Conservation (phyloP, 2,113 vertebrate genomes). For the Oplegnathus fasciatus region DNA sequence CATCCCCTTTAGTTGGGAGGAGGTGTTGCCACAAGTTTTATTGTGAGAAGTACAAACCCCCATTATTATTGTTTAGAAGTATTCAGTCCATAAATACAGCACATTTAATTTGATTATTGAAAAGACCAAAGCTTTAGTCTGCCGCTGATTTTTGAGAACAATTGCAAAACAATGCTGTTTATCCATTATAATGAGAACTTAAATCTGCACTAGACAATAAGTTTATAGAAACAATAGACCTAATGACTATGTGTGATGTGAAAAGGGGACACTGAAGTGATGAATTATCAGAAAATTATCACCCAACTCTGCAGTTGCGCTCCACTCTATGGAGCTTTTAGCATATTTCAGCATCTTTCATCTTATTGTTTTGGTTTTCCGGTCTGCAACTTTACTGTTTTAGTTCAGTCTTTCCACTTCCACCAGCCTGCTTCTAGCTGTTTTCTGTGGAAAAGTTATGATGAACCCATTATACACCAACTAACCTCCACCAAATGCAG, state of each 20-base stretch:
- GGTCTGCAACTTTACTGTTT: background rate
- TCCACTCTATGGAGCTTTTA: background rate
- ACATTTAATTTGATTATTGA: background rate
- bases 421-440: background rate
- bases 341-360: background rate
- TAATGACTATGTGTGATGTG: background rate
- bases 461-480: background rate
- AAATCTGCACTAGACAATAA: background rate
- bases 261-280: background rate
- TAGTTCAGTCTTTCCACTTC: background rate
- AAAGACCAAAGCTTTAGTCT: background rate
- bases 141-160: background rate
- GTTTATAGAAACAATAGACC: background rate
- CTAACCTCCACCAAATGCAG: background rate
- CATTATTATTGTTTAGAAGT: conserved; percentile 9
- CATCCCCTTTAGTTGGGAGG: conserved; percentile 1
- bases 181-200: background rate
- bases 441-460: background rate
- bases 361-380: background rate
- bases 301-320: background rate
- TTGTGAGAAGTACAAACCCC: background rate
- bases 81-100: background rate
- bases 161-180: background rate
- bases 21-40: conserved; percentile 27
- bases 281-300: background rate